Percentiles rank a stretch among this genome's conserved stretches.
phyloP scores from a whole-genome alignment of 2,888 invertebrate species.

The Agonopterix heracliana region DNA sequence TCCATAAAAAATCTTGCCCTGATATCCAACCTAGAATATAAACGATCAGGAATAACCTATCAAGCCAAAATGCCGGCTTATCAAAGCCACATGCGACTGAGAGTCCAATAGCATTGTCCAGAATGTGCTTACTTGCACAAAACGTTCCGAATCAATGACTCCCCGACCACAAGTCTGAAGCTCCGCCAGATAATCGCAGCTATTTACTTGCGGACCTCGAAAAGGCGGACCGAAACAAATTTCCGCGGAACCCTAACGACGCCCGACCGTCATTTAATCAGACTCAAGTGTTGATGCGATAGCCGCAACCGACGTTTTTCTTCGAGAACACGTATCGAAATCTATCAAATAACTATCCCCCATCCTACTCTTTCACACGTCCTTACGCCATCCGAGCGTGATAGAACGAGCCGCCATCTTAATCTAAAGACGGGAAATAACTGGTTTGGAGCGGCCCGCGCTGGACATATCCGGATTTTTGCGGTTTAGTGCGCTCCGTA shows the following conservation, averaged over 20 bases:
- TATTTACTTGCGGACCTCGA: slow-evolving; percentile 38
- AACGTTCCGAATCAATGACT: slow-evolving; percentile 28
- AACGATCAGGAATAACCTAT: too few relatives aligned
- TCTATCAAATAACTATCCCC: slow-evolving; percentile 34
- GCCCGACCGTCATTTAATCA: slow-evolving; percentile 59
- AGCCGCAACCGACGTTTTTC: slow-evolving; percentile 33
- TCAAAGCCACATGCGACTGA: too few relatives aligned
- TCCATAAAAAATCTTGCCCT: too few relatives aligned
- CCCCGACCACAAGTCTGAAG: slow-evolving; percentile 6
- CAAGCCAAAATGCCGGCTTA: too few relatives aligned
- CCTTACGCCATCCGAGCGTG: slow-evolving; percentile 4
- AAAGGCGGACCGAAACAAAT: slow-evolving; percentile 48
- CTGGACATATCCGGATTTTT: slow-evolving; percentile 53
- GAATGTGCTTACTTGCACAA: slow-evolving; percentile 8
- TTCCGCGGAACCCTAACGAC: slow-evolving; percentile 48
- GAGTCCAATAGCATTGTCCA: not conserved
- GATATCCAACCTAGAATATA: too few relatives aligned
- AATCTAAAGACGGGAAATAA: slow-evolving; percentile 53
- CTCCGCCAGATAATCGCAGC: slow-evolving; percentile 22
- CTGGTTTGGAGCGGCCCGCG: slow-evolving; percentile 42
- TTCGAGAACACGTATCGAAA: slow-evolving; percentile 32
- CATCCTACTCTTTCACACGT: slow-evolving; percentile 12
- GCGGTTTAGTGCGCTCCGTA: slow-evolving; percentile 37
- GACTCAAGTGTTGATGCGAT: slow-evolving; percentile 57
- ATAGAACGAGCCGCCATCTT: slow-evolving; percentile 27